A percentile compares a stretch with the other conserved stretches of the same genome.
These are phyloP conservation scores for Amazonetta brasiliensis DNA, from an alignment of 2,797 vertebrate species.

Conservation along the genomic window DNA sequence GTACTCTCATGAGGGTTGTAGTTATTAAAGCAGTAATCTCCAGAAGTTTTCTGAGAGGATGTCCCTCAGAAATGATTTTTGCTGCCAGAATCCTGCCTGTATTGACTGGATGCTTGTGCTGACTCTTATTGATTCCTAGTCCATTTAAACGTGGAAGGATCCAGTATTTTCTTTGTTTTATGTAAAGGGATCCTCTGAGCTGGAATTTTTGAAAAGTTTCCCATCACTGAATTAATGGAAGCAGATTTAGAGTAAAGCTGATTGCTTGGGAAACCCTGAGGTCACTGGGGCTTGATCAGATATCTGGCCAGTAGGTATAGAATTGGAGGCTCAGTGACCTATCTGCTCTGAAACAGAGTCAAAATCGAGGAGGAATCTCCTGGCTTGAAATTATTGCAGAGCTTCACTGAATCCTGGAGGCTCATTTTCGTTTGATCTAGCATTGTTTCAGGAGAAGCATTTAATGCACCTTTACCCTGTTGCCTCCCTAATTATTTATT, in stretches of 20 bases:
- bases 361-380: background rate
- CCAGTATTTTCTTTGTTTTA: background rate
- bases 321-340: background rate
- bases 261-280: background rate
- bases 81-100: background rate
- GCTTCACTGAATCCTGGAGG: background rate
- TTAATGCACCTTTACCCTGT: background rate
- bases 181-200: background rate
- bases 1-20: too few relatives aligned
- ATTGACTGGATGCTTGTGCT: background rate
- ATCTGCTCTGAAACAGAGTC: background rate
- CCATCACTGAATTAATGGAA: background rate
- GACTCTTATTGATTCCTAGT: background rate
- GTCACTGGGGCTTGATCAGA: background rate
- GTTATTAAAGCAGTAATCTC: background rate
- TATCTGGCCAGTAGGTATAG: background rate
- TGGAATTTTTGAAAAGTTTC: background rate
- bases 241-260: background rate
- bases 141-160: background rate
- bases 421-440: slow-evolving; percentile 1
- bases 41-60: background rate
- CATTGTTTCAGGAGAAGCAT: background rate
- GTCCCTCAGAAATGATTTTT: background rate
- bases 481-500: background rate
- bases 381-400: background rate